Evolutionary conservation across 2,797 vertebrate species (phyloP), one percentile per base, ranked within the genome.

Genomic region (Ptychadena robeensis): DNA sequence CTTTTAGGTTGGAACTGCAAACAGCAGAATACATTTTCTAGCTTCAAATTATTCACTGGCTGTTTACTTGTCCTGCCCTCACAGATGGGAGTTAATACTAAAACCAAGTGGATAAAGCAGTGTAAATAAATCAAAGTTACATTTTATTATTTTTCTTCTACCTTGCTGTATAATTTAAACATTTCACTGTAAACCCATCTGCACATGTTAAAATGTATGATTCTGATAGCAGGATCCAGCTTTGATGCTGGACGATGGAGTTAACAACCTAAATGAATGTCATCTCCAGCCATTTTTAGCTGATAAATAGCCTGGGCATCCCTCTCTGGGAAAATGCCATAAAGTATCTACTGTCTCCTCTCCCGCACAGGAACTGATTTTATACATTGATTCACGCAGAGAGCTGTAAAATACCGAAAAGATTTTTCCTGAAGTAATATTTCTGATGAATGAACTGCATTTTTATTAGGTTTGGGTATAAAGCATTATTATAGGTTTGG

Each of bases 391-490:
- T 66, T 79, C 67, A 79, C 64, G 57, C 40, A 57, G 65, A 69
- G 64, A 53, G 53, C 65, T 79, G 76, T 68, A 79, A 79, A 79
- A 68, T 79, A 69, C 44, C 53, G 57, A n/a, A 79, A 32, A 61
- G 28, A 53, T 37, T 75, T 32, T 64, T 40, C 35, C 73, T 75
- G 73, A 40, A 30, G 64, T 59, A 53, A 79, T 79, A 79, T 68
- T 68, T 79, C 44, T 79, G 27, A 69, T 53, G 65, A 34, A 30
- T 79, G 65, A 66, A 34, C 40, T 66, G 9, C 65, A 59, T 12
- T 57, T 78, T 35, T 57, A 40, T 2, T 0, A 28, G 9, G n/a
- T 61, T 61, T 28, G 2, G 3, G 59, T 28, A 61, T 61, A 28
- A 79, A 68, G 44, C 65, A n/a, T n/a, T 28, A 44, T 59, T 68